Base-by-base conservation (phyloP, 1,140 invertebrate genomes). In the Probaryconus sp. region DNA sequence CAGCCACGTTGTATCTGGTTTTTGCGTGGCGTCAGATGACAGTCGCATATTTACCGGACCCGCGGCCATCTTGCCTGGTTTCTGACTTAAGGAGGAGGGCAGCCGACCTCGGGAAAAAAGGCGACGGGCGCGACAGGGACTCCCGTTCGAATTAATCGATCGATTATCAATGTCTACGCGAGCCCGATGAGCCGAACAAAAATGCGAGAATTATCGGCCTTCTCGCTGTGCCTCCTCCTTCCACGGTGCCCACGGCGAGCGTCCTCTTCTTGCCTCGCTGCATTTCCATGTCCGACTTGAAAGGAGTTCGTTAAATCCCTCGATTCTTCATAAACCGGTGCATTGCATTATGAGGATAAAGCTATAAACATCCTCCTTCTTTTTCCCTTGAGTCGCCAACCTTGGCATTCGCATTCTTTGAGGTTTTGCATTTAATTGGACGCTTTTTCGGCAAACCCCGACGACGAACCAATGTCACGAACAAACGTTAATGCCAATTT, bases 1-100 rank as follows among this genome's bases (percentile, higher is more conserved):
- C 81, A 83, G 80, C 68, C 76, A 77, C 77, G 77, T 80, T 82
- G 84, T 83, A 83, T 87, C 83, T 80, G 79, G 79, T 86, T 87
- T 87, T 86, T 87, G 83, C 82, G 79, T n/a, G 79, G 84, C 81
- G 82, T 85, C 85, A 85, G 83, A 87, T 87, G 84, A 86, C 84
- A 87, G 85, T 86, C 83, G 82, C 80, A 85, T 87, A 86, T 86
- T 87, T 86, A 85, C 84, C 81, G 81, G 78, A 77, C 79, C 70
- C 72, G 80, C 84, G 80, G 85, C 85, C 85, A 86, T 85, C 81
- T 87, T 87, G 85, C 76, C 73, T 79, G 75, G 75, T 77, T 83
- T 85, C 83, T 76, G 84, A 82, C 81, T 85, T 82, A 83, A 85
- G 84, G 78, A 84, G 84, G 74, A 73, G 77, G 68, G 74, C 74